phyloP scores from a whole-genome alignment of 2,888 invertebrate species.

The Melinaea marsaeus region DNA sequence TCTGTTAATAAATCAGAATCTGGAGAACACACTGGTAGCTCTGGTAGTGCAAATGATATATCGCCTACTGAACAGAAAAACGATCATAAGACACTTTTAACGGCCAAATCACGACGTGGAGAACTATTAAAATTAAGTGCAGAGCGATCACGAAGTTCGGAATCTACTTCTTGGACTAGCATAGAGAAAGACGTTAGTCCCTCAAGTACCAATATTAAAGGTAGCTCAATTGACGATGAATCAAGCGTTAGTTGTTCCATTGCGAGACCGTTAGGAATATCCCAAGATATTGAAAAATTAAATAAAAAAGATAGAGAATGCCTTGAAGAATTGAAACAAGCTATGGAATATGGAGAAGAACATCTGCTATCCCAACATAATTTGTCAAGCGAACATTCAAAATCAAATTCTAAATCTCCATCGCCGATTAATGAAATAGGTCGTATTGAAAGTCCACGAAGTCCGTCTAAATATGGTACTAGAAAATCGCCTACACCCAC shows the following conservation, averaged over 20 bases:
- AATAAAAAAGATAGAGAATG: slow-evolving; percentile 81
- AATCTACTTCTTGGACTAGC: slow-evolving; percentile 88
- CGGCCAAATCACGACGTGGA: slow-evolving; percentile 72
- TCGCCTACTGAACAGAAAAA: slow-evolving; percentile 64
- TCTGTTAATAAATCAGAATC: slow-evolving; percentile 63
- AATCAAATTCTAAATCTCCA: slow-evolving; percentile 68
- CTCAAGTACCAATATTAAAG: slow-evolving; percentile 79
- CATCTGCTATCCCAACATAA: slow-evolving; percentile 65
- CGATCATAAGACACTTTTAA: slow-evolving; percentile 58
- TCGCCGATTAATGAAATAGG: slow-evolving; percentile 62
- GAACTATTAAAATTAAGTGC: slow-evolving; percentile 82
- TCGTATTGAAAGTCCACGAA: slow-evolving; percentile 67
- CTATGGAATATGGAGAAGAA: slow-evolving; percentile 76
- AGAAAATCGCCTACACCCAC: slow-evolving; percentile 78
- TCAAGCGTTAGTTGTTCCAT: slow-evolving; percentile 88
- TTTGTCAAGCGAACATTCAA: slow-evolving; percentile 69
- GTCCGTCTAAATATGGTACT: slow-evolving; percentile 62
- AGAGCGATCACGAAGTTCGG: slow-evolving; percentile 87
- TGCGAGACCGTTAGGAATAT: slow-evolving; percentile 86
- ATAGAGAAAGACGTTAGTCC: slow-evolving; percentile 85
- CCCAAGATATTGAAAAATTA: slow-evolving; percentile 83
- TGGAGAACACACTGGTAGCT: slow-evolving; percentile 66
- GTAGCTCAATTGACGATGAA: slow-evolving; percentile 83
- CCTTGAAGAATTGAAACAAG: slow-evolving; percentile 78
- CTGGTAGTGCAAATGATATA: slow-evolving; percentile 62